Evolutionary conservation across 2,888 invertebrate genomes (phyloP).

Genomic region (Girardia tigrina): DNA sequence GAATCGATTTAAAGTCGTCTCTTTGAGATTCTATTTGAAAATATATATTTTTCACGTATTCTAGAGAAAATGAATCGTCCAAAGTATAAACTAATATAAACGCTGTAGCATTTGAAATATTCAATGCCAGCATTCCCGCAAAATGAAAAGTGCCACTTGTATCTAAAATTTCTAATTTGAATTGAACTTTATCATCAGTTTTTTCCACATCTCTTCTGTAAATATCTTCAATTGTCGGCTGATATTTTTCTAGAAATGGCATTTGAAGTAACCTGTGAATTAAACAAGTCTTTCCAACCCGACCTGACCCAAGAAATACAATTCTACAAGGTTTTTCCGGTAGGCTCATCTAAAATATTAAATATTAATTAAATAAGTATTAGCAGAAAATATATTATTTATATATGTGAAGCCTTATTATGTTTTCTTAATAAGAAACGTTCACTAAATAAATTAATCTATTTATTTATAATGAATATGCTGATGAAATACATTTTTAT

Average conservation of each 20-base stretch:
- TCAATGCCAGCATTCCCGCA: constrained; percentile 33
- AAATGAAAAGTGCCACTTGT: constrained; percentile 35
- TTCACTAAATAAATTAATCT: too few relatives aligned
- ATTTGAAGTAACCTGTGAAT: constrained; percentile 32
- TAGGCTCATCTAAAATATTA: neutral
- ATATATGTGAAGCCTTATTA: too few relatives aligned
- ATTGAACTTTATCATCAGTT: neutral
- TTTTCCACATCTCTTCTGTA: constrained; percentile 21
- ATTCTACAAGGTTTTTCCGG: neutral
- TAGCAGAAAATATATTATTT: too few relatives aligned
- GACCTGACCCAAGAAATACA: constrained; percentile 34
- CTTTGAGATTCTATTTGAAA: neutral
- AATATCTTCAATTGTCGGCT: constrained; percentile 34
- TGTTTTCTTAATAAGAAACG: too few relatives aligned
- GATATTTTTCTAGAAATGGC: constrained; percentile 29
- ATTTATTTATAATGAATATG: too few relatives aligned
- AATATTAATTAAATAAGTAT: too few relatives aligned
- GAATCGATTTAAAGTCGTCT: neutral
- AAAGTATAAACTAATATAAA: constrained; percentile 32
- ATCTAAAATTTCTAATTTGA: constrained; percentile 32
- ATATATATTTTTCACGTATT: neutral
- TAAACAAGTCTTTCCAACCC: constrained; percentile 32
- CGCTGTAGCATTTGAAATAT: constrained; percentile 30
- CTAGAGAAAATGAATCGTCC: constrained; percentile 30
- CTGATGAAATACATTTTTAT: too few relatives aligned